Evolutionary conservation across 37 sponge, comb jelly and placozoan genomes (phyloP).

Genomic region (Mnemiopsis leidyi): DNA sequence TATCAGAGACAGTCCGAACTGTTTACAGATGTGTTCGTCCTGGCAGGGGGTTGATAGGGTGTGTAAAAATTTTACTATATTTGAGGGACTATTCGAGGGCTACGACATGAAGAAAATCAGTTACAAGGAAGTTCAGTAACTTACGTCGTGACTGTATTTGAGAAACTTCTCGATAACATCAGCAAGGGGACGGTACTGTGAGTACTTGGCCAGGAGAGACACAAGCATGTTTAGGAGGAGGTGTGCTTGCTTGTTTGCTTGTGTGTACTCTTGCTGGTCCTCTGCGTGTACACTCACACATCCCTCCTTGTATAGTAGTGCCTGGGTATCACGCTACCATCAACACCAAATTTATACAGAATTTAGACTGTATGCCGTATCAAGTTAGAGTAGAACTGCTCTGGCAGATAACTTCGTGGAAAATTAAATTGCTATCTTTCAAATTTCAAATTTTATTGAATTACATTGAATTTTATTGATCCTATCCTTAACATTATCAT

Average conservation of each 20-base stretch:
- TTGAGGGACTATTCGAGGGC: neutral
- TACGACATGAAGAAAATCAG: neutral
- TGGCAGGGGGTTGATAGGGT: neutral
- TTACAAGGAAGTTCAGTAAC: neutral
- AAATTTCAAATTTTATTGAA: too few species aligned
- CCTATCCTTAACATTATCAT: too few species aligned
- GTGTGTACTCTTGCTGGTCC: neutral
- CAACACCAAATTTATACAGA: too few species aligned
- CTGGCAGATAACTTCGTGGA: too few species aligned
- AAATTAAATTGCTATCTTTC: too few species aligned
- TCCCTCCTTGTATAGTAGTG: conserved; percentile 48
- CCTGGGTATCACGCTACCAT: too few species aligned
- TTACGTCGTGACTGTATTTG: conserved; percentile 26
- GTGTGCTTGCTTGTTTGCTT: conserved; percentile 20
- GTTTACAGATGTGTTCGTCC: conserved; percentile 50
- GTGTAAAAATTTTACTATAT: too few species aligned
- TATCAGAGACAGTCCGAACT: conserved; percentile 37
- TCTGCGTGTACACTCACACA: conserved; percentile 57
- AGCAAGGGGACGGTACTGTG: conserved; percentile 52
- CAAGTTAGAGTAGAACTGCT: too few species aligned
- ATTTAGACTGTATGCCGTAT: too few species aligned
- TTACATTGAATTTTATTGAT: too few species aligned
- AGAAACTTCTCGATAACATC: conserved; percentile 53
- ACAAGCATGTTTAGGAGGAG: conserved; percentile 38
- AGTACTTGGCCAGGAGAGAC: neutral